These are phyloP conservation scores for Orchestia grillus DNA, from an alignment of 1,140 invertebrate genomes.

Conservation along the genomic window DNA sequence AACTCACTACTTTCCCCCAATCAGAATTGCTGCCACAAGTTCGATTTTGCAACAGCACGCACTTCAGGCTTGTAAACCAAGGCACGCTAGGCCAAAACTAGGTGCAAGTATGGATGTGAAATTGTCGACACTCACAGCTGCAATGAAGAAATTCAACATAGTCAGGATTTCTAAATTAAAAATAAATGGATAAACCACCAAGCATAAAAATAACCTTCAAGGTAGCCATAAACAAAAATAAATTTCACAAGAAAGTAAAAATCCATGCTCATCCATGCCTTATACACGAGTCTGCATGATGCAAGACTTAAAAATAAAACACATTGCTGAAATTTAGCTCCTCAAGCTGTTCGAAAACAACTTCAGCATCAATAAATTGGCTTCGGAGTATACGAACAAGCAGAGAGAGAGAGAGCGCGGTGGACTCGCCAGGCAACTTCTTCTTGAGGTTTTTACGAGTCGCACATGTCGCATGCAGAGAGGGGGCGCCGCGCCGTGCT, in stretches of 20 bases:
- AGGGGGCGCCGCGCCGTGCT: background rate
- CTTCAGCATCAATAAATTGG: background rate
- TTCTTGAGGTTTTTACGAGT: background rate
- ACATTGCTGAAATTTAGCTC: background rate
- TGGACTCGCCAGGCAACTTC: background rate
- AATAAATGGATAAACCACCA: background rate
- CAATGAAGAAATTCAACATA: background rate
- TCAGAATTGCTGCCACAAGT: background rate
- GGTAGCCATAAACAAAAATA: background rate
- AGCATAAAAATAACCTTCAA: background rate
- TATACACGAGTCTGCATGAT: background rate
- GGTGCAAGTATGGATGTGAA: background rate
- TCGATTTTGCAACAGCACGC: background rate
- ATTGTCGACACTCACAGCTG: background rate
- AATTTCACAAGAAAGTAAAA: background rate
- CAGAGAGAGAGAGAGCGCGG: background rate
- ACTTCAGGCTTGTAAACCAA: background rate
- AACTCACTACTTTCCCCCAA: background rate
- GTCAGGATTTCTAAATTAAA: background rate
- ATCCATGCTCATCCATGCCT: background rate
- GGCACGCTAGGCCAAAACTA: background rate
- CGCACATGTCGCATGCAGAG: background rate
- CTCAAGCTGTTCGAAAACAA: background rate
- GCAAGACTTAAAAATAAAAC: background rate
- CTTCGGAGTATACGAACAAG: background rate